Evolutionary conservation across 1,140 invertebrate genomes (phyloP), one percentile per base, ranked within the genome.

Genomic region (Tachypleus tridentatus): DNA sequence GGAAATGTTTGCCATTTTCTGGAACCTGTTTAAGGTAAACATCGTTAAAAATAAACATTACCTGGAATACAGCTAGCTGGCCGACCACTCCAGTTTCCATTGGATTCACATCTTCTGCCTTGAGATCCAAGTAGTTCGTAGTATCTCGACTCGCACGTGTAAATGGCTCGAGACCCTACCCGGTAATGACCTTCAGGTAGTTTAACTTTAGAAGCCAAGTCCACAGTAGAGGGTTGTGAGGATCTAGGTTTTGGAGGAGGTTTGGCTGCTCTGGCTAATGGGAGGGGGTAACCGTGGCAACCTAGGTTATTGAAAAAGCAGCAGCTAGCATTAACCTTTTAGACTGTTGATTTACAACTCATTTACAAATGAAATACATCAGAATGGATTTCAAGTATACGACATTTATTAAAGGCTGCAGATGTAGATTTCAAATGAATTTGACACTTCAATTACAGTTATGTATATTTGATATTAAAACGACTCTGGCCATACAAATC

Each of bases 41-140:
- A 29, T 29, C 29, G 2, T 29, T 29, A 29, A 29, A 29, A 29
- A 29, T 29, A 29, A 29, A 29, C 29, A 49, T 61, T 7, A 67
- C 68, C 58, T 61, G 67, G 64, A 9, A 69, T 69, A 8, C 67
- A 69, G 9, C 64, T 66, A 5, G 67, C 63, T 49, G 64, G 64
- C 5, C 67, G 61, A 59, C 67, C 67, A 54, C 64, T 69, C 65
- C 68, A 69, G n/a, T 59, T 58, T 10, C 68, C 68, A n/a, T 61
- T 11, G 9, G 53, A 52, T 52, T 64, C 53, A 49, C 68, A 69
- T 11, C 68, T 49, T 57, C 68, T 64, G 6, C 65, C 59, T 48
- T 54, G 59, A 5, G 68, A 69, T 4, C 68, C 68, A n/a, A 69
- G 62, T 8, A 69, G 48, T 51, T 69, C 60, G 50, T 69, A 69